These are phyloP conservation scores for Diachasmimorpha longicaudata DNA, from an alignment of 1,140 invertebrate species.

Conservation along the genomic window DNA sequence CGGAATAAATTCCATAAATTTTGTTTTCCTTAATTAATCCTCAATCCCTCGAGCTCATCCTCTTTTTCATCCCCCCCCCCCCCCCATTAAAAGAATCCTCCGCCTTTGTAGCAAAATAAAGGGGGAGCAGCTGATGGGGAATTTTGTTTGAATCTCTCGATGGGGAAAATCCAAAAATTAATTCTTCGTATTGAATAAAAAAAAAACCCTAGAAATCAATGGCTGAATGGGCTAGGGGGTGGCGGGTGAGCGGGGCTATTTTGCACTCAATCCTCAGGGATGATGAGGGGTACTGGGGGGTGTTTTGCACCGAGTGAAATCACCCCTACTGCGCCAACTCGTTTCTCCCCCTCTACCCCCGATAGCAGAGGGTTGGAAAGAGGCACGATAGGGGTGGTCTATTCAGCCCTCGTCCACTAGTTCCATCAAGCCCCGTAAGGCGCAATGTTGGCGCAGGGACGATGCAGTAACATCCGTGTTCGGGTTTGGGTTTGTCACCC, in stretches of 20 bases:
- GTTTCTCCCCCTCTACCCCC: not conserved
- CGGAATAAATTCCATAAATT: not conserved
- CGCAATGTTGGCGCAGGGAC: conserved; percentile 55
- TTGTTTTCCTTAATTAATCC: not conserved
- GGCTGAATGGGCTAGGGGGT: conserved; percentile 16
- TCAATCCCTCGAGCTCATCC: not conserved
- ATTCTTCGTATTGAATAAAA: no score
- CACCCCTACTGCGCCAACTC: conserved; percentile 24
- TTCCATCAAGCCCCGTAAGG: conserved; percentile 47
- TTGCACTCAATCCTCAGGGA: not conserved
- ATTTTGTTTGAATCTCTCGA: no score
- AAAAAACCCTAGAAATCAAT: conserved; percentile 29
- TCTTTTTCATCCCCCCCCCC: no score
- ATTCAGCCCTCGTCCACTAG: conserved; percentile 32
- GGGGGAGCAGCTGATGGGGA: no score
- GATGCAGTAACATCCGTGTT: conserved; percentile 58
- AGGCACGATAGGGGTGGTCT: conserved; percentile 39
- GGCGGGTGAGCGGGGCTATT: not conserved
- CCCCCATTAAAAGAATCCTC: no score
- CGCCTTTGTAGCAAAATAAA: no score
- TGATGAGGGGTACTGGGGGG: not conserved
- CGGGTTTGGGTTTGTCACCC: conserved; percentile 49
- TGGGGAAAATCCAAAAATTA: no score
- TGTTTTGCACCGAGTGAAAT: conserved; percentile 28
- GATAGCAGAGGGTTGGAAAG: not conserved